phyloP scores from a whole-genome alignment of 2,888 invertebrate species.

The Ectemnius continuus region DNA sequence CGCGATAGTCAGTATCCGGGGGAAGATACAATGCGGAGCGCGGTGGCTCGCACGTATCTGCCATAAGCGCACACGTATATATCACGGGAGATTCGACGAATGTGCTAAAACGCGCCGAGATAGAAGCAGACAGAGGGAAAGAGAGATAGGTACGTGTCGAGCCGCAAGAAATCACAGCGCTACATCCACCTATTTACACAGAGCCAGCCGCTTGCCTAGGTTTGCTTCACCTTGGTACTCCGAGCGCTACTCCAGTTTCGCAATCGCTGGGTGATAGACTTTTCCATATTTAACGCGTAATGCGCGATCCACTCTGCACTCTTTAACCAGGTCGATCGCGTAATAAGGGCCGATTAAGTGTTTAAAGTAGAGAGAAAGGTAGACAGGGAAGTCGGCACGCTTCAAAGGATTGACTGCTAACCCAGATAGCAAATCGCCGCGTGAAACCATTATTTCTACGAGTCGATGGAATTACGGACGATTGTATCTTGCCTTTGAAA shows the following conservation, averaged over 20 bases:
- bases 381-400: not conserved
- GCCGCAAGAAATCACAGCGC: constrained; percentile 20
- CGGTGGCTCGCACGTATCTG: constrained; percentile 13
- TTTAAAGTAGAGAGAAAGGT: not conserved
- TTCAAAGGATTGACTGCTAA: constrained; percentile 7
- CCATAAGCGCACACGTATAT: constrained; percentile 7
- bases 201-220: not conserved
- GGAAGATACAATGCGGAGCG: not conserved
- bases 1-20: constrained; percentile 25
- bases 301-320: constrained; percentile 12
- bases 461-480: too few species aligned
- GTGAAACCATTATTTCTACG: too few species aligned
- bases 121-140: too few species aligned
- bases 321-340: not conserved
- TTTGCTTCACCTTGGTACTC: not conserved
- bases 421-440: too few species aligned
- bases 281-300: constrained; percentile 9
- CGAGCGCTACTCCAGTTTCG: not conserved
- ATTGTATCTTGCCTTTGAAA: too few species aligned
- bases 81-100: constrained; percentile 32
- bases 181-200: not conserved
- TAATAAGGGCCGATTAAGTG: not conserved
- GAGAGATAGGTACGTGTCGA: constrained; percentile 11
- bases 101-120: constrained; percentile 3
- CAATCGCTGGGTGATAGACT: not conserved